phyloP scores from a whole-genome alignment of 2,888 invertebrate genomes.

The Diarsia rubi region DNA sequence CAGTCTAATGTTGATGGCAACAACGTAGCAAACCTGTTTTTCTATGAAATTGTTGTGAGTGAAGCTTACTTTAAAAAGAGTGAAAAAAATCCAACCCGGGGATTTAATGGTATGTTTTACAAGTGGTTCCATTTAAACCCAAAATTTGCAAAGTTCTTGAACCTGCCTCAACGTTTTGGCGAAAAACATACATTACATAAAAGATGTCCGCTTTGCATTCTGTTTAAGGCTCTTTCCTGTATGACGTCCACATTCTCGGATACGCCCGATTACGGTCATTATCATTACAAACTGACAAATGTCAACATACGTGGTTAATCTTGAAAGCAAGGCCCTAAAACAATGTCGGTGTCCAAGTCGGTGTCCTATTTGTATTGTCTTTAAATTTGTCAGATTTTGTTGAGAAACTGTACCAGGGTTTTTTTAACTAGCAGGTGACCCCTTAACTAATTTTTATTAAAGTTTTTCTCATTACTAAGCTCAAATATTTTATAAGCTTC shows the following conservation, averaged over 20 bases:
- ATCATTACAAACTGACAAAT: conserved; percentile 65
- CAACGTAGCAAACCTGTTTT: conserved; percentile 53
- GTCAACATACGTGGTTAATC: conserved; percentile 65
- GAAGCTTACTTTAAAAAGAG: conserved; percentile 15
- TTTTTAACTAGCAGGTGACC: background rate
- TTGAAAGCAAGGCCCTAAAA: conserved; percentile 58
- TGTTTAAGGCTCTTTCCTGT: conserved; percentile 60
- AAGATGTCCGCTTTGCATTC: conserved; percentile 40
- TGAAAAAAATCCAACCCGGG: background rate
- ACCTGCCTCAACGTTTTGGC: conserved; percentile 40
- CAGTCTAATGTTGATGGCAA: conserved; percentile 51
- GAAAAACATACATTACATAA: conserved; percentile 37
- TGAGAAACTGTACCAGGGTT: background rate
- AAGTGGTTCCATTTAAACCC: background rate
- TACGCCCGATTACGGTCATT: conserved; percentile 67
- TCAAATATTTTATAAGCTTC: conserved; percentile 11
- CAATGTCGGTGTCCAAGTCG: conserved; percentile 33
- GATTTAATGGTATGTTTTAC: background rate
- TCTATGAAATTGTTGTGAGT: conserved; percentile 51
- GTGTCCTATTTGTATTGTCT: conserved; percentile 31
- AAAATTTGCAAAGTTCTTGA: conserved; percentile 1
- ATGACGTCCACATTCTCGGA: conserved; percentile 65
- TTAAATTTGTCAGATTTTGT: conserved; percentile 24
- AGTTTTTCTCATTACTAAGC: background rate
- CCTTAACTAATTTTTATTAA: background rate